Conservation (phyloP, 2,888 invertebrate species). For the Cheilosia impressa region DNA sequence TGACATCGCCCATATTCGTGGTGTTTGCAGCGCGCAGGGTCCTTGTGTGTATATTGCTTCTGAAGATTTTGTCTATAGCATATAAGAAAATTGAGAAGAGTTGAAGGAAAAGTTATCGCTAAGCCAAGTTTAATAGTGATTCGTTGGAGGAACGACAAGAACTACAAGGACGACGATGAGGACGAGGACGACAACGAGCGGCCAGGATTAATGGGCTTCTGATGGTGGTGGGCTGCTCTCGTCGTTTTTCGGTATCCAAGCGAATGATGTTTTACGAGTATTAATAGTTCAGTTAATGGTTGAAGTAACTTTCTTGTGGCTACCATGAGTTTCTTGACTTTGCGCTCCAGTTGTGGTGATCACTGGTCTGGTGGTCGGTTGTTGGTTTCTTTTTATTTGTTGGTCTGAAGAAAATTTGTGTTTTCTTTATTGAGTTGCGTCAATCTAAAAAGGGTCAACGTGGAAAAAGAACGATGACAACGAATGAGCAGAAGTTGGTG, state of each 20-base stretch:
- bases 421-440: constrained; percentile 52
- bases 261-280: constrained; percentile 62
- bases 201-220: constrained; percentile 53
- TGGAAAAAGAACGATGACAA: constrained; percentile 5
- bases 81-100: constrained; percentile 8
- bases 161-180: constrained; percentile 14
- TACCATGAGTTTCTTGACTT: constrained; percentile 70
- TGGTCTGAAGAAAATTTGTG: constrained; percentile 25
- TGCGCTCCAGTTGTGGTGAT: constrained; percentile 53
- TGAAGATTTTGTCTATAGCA: constrained; percentile 36
- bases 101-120: constrained; percentile 64
- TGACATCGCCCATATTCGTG: constrained; percentile 71
- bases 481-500: constrained; percentile 33
- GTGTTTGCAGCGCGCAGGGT: constrained; percentile 10
- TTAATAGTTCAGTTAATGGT: constrained; percentile 72
- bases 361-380: constrained; percentile 9
- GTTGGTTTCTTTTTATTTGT: constrained; percentile 1
- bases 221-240: constrained; percentile 26
- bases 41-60: constrained; percentile 17
- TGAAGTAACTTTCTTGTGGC: constrained; percentile 62
- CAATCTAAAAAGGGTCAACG: constrained; percentile 35
- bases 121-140: constrained; percentile 73
- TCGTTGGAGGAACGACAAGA: constrained; percentile 37
- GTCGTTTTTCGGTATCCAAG: constrained; percentile 37
- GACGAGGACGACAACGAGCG: constrained; percentile 9